Conservation (phyloP, 1,140 invertebrate species). For the Varroa destructor region DNA sequence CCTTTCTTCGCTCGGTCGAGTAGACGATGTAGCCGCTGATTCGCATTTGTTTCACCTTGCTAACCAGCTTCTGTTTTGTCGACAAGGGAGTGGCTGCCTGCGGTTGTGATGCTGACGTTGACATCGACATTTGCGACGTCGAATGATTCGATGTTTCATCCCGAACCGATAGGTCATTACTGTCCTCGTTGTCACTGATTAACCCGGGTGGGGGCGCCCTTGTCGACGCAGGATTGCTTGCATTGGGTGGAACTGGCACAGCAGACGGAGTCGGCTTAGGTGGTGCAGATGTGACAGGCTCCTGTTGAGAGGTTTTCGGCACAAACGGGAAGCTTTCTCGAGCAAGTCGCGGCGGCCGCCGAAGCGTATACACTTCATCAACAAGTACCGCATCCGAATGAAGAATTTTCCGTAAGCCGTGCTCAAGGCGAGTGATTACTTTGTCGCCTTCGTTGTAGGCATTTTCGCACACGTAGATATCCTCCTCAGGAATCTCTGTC, state of each 20-base stretch:
- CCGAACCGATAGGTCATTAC: slow-evolving; percentile 27
- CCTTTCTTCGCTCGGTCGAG: slow-evolving; percentile 82
- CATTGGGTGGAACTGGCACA: too few relatives aligned
- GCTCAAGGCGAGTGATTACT: slow-evolving; percentile 46
- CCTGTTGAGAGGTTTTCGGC: neutral
- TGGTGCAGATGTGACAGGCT: neutral
- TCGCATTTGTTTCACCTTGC: slow-evolving; percentile 34
- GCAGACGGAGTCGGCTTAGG: too few relatives aligned
- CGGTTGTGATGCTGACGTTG: too few relatives aligned
- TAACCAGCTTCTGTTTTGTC: slow-evolving; percentile 15
- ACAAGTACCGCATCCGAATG: slow-evolving; percentile 66
- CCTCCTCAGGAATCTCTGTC: slow-evolving; percentile 80
- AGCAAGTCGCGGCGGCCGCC: neutral
- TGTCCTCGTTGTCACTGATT: slow-evolving; percentile 29
- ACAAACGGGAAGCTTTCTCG: slow-evolving; percentile 21
- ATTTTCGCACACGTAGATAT: slow-evolving; percentile 85
- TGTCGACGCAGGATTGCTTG: too few relatives aligned
- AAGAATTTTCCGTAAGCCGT: slow-evolving; percentile 65
- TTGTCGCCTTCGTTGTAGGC: slow-evolving; percentile 77
- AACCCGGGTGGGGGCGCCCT: too few relatives aligned
- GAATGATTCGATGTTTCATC: slow-evolving; percentile 21
- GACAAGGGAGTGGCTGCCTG: neutral
- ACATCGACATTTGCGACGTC: neutral
- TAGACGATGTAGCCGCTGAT: slow-evolving; percentile 97
- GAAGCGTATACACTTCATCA: slow-evolving; percentile 64